Evolutionary conservation across 1,140 invertebrate species (phyloP).

Genomic region (Cardiocondyla obscurior): DNA sequence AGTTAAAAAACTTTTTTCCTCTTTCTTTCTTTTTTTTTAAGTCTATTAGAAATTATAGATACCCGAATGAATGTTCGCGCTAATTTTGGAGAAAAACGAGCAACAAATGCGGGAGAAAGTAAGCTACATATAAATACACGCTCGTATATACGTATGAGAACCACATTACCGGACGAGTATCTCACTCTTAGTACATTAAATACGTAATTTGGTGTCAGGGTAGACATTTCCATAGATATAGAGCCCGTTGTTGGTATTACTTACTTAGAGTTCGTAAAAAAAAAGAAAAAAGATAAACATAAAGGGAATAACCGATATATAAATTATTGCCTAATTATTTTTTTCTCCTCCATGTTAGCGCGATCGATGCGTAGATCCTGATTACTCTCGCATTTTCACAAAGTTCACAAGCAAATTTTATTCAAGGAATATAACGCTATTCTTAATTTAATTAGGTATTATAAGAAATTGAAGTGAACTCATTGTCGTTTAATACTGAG

Average conservation of each 20-base stretch:
- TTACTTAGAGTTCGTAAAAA: slow-evolving; percentile 66
- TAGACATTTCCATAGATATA: slow-evolving; percentile 84
- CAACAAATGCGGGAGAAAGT: not conserved
- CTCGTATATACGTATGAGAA: slow-evolving; percentile 57
- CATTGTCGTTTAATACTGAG: not conserved
- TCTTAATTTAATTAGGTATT: slow-evolving; percentile 5
- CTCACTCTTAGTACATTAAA: slow-evolving; percentile 85
- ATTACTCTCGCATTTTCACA: not conserved
- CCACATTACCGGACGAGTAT: slow-evolving; percentile 82
- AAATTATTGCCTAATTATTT: slow-evolving; percentile 71
- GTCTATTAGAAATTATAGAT: slow-evolving; percentile 11
- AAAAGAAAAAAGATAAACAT: slow-evolving; percentile 30
- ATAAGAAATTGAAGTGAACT: not conserved
- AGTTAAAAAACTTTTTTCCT: no score
- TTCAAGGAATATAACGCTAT: not conserved
- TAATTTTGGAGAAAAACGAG: not conserved
- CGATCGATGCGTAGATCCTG: slow-evolving; percentile 60
- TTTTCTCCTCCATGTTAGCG: slow-evolving; percentile 58
- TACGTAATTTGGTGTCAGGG: slow-evolving; percentile 86
- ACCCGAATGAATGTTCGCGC: not conserved
- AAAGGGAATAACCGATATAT: slow-evolving; percentile 61
- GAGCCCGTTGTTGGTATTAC: slow-evolving; percentile 76
- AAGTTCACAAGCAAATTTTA: slow-evolving; percentile 10
- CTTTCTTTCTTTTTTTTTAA: not conserved
- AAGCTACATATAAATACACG: slow-evolving; percentile 3